Base-by-base conservation (phyloP, 2,113 vertebrate genomes). In the Chionodraco myersi region DNA sequence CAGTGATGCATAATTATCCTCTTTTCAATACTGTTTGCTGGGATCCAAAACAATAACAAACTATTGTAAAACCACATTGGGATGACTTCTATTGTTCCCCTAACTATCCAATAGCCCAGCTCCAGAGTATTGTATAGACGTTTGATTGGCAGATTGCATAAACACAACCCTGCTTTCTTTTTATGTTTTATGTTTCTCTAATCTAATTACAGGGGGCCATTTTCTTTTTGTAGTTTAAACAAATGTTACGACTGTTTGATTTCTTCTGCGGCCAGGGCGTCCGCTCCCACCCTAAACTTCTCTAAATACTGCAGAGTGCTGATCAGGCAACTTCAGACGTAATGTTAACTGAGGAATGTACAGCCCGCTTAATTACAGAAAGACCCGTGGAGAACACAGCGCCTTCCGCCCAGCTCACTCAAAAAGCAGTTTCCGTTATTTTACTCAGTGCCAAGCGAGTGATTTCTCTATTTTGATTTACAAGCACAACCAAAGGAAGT, bases 171-270 rank as follows among this genome's bases (percentile, higher is more conserved):
- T 61, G 52, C 61, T 79, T 82, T 89, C 61, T 80, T 86, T 83
- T 89, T 76, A 73, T 79, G 78, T 82, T 88, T 87, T 72, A 76
- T 73, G 45, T 84, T 81, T 74, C 59, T 60, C 63, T 91, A 80
- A 89, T 88, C 79, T 87, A 88, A 91, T 92, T 90, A 92, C 12
- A 87, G 79, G 57, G 61, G 59, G 54, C 9, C 48, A 47, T 77
- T 76, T 83, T 87, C 84, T 92, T 89, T 90, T 91, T 88, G 87
- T 84, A 90, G 70, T 89, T 94, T 77, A 85, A 91, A 91, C 91
- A 71, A 78, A 89, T 94, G 95, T 96, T 91, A 93, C 91, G 79
- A 82, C 86, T 86, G 78, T 93, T 94, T 94, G 91, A 93, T 91
- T 95, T 93, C 79, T 87, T 81, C 89, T 93, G 91, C 70, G 92